These are phyloP conservation scores for Andrena haemorrhoa DNA, from an alignment of 2,888 invertebrate species.

Conservation along the genomic window DNA sequence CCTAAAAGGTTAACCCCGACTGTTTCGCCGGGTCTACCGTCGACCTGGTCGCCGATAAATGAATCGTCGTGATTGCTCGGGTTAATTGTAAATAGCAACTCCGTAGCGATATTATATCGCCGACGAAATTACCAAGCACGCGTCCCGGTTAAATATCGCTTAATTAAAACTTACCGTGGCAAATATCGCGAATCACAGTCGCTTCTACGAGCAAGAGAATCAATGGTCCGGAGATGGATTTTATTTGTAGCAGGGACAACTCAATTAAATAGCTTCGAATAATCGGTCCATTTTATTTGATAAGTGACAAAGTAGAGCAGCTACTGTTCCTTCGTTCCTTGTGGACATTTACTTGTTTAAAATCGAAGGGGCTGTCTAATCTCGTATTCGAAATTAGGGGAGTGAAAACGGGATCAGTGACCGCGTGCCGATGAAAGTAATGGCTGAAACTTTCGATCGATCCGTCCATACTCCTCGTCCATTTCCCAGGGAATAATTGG, in stretches of 20 bases:
- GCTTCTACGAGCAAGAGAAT: neutral
- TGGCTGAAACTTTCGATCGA: neutral
- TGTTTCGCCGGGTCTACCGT: conserved; percentile 54
- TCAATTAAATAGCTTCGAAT: no score
- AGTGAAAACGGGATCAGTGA: neutral
- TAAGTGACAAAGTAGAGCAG: no score
- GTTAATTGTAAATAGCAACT: conserved; percentile 35
- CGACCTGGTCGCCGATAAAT: conserved; percentile 45
- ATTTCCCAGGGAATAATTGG: neutral
- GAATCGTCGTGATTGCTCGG: conserved; percentile 21
- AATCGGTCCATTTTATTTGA: no score
- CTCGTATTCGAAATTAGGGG: no score
- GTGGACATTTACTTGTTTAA: no score
- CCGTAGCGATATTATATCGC: conserved; percentile 21
- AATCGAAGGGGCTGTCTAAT: no score
- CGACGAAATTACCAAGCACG: neutral
- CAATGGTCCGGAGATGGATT: no score
- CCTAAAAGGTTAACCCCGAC: conserved; percentile 64
- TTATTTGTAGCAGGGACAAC: no score
- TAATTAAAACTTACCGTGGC: conserved; percentile 27
- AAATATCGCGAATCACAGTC: conserved; percentile 3
- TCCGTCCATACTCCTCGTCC: neutral
- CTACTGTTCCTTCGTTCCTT: no score
- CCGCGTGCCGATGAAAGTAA: neutral
- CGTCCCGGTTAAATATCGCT: neutral